phyloP scores from a whole-genome alignment of 2,113 vertebrate species.

The Semnopithecus entellus region DNA sequence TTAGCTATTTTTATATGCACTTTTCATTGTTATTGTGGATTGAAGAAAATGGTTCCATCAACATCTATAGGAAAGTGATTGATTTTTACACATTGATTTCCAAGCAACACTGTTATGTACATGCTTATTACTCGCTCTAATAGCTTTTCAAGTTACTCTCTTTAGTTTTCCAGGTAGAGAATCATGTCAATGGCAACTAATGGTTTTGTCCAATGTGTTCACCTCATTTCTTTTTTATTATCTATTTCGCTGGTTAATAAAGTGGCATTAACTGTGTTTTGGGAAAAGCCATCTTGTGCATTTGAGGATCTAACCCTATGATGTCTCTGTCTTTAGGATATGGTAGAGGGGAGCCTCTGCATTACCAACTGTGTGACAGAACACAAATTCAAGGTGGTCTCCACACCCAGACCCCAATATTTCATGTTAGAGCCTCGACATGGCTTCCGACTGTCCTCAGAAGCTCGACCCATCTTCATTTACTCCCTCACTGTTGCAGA shows the following conservation, averaged over 20 bases:
- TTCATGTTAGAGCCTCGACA: neutral
- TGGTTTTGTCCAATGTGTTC: neutral
- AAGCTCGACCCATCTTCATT: neutral
- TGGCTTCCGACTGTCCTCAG: neutral
- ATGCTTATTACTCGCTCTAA: neutral
- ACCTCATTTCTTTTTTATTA: neutral
- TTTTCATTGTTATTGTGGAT: neutral
- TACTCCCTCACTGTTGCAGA: neutral
- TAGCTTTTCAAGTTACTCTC: neutral
- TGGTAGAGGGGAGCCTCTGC: neutral
- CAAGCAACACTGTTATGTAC: too few relatives aligned
- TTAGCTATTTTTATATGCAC: neutral
- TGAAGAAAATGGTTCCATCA: neutral
- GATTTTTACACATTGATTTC: neutral
- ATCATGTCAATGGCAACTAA: rapidly evolving
- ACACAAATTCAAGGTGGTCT: neutral
- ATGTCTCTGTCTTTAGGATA: neutral
- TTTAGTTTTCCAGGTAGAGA: neutral
- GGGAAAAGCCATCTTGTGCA: neutral
- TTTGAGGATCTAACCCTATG: rapidly evolving
- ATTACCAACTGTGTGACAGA: neutral
- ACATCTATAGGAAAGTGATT: neutral
- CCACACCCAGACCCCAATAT: neutral
- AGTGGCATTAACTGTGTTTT: neutral
- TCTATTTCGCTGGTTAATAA: neutral